A percentile compares a stretch with the other conserved stretches of the same genome.
phyloP scores from a whole-genome alignment of 2,113 vertebrate genomes.

The Caretta caretta region DNA sequence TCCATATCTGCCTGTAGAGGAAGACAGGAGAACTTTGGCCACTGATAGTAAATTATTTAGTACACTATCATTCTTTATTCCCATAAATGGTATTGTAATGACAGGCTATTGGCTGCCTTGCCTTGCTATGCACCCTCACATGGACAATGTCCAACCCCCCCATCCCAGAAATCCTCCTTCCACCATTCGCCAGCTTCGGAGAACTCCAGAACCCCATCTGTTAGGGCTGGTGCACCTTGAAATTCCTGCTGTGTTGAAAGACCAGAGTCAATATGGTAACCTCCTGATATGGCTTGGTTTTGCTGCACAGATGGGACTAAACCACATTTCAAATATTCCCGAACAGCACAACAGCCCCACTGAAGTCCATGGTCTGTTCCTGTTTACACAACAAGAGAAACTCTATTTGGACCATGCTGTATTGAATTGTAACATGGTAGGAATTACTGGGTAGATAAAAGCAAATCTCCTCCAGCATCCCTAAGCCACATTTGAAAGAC shows the following conservation, averaged over 20 bases:
- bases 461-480: not conserved
- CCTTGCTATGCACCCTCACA: not conserved
- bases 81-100: not conserved
- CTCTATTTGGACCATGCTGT: not conserved
- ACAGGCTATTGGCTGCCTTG: not conserved
- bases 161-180: not conserved
- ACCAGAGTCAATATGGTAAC: not conserved
- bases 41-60: not conserved
- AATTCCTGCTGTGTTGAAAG: not conserved
- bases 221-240: not conserved
- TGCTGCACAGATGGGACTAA: not conserved
- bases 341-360: not conserved
- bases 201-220: not conserved
- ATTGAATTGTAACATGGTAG: rapidly evolving
- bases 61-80: not conserved
- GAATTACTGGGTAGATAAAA: rapidly evolving
- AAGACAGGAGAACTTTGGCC: not conserved
- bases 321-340: not conserved
- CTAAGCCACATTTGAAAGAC: not conserved
- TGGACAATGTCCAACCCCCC: not conserved
- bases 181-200: not conserved
- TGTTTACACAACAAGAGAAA: not conserved
- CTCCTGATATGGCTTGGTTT: not conserved
- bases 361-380: not conserved
- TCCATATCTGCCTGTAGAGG: not conserved